These are phyloP conservation scores for Gibbula magus DNA, from an alignment of 2,888 invertebrate genomes.

Conservation along the genomic window DNA sequence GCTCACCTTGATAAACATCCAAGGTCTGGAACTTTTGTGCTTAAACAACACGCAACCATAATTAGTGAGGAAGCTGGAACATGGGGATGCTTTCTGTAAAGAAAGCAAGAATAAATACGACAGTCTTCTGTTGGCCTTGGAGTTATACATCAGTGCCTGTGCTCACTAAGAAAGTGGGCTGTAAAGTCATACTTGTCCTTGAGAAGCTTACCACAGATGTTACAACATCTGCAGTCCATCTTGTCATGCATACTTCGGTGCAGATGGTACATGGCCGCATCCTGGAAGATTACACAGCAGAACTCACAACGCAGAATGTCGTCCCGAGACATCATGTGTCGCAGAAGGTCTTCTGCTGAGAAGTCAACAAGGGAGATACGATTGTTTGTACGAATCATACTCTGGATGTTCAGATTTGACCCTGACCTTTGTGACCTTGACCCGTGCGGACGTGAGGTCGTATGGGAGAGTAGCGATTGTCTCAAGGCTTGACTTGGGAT, in stretches of 20 bases:
- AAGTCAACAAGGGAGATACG: conserved; percentile 56
- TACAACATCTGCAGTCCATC: conserved; percentile 59
- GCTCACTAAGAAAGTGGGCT: conserved; percentile 57
- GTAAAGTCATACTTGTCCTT: conserved; percentile 58
- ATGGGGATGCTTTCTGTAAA: too few relatives aligned
- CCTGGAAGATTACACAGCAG: conserved; percentile 57
- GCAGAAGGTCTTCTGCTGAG: conserved; percentile 52
- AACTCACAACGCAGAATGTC: conserved; percentile 58
- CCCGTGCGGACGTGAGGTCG: not conserved
- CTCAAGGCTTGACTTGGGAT: conserved; percentile 30
- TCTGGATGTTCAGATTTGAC: conserved; percentile 7
- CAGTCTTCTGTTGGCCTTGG: too few relatives aligned
- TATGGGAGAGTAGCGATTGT: conserved; percentile 31
- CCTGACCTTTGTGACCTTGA: not conserved
- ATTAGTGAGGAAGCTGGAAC: too few relatives aligned
- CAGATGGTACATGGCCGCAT: conserved; percentile 60
- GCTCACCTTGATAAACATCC: too few relatives aligned
- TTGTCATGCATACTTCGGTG: conserved; percentile 62
- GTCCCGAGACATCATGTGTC: conserved; percentile 57
- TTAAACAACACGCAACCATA: too few relatives aligned
- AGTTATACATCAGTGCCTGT: conserved; percentile 34
- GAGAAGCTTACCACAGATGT: conserved; percentile 54
- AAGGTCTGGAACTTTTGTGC: too few relatives aligned
- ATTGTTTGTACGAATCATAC: conserved; percentile 46
- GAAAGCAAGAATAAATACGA: too few relatives aligned